Evolutionary conservation across 1,140 invertebrate species (phyloP), one percentile per base, ranked within the genome.

Genomic region (Drosophila suzukii): DNA sequence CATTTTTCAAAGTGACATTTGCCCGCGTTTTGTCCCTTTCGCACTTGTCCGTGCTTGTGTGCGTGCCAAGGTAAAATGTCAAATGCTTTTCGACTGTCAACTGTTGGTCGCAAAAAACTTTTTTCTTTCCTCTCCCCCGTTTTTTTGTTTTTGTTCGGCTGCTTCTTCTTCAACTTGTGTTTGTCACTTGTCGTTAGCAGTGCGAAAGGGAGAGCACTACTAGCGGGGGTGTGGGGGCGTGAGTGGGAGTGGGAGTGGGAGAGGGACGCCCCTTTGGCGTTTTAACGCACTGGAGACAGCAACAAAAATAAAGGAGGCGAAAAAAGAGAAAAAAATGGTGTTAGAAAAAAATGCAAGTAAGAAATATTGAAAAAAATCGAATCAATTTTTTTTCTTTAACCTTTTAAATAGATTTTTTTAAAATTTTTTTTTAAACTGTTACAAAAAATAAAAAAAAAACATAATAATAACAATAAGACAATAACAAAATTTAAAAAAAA

Each of bases 1-100:
- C 90, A 91, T 90, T 91, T 91, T 91, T 91, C 86, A 91, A 90
- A 89, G 90, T 91, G 90, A 91, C 90, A 91, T 91, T 91, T 91
- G 82, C 55, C 61, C 79, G 86, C 81, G 84, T 85, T 89, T 83
- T 90, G 72, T 82, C 81, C 66, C 75, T 79, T 73, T 81, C 72
- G 68, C 56, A 73, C 77, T 60, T 74, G 53, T 41, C 41, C 15
- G 34, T 59, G 57, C 66, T 56, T 59, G 34, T 72, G 44, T 75
- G 50, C 46, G 54, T 46, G 50, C 75, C 90, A 91, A 91, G 90
- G 90, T 91, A 91, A 91, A 91, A 91, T 90, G 86, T 90, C 90
- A 91, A 91, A 91, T 91, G 81, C 83, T 91, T 89, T 88, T 75
- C 78, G 66, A 86, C 80, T 91, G 90, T 85, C 86, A 88, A 88